These are phyloP conservation scores for Loris lydekkerianus DNA, from an alignment of 2,797 vertebrate species.

Conservation along the genomic window DNA sequence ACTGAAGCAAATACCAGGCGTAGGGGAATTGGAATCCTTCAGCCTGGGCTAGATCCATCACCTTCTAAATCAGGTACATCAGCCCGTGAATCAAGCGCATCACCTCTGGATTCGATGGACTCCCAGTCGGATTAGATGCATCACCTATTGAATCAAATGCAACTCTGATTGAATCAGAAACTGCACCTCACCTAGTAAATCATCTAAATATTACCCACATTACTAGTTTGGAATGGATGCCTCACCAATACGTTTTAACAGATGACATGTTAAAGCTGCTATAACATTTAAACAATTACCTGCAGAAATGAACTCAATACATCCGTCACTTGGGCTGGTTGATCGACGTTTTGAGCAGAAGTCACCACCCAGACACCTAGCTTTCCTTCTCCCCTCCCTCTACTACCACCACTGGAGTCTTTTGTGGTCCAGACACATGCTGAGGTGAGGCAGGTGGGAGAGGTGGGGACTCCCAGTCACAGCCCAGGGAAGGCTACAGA, in stretches of 20 bases:
- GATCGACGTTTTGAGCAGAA: constrained; percentile 78
- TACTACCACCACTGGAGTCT: neutral
- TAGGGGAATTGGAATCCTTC: constrained; percentile 88
- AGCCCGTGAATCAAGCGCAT: constrained; percentile 90
- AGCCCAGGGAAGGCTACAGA: neutral
- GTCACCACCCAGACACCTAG: constrained; percentile 15
- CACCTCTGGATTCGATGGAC: constrained; percentile 87
- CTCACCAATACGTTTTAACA: constrained; percentile 88
- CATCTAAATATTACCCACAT: constrained; percentile 89
- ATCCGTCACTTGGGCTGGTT: constrained; percentile 81
- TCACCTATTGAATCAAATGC: constrained; percentile 89
- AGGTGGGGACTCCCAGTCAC: neutral
- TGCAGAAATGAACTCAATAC: constrained; percentile 85
- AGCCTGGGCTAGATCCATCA: constrained; percentile 89
- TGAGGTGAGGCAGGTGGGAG: neutral
- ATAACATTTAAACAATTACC: constrained; percentile 89
- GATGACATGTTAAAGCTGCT: constrained; percentile 88
- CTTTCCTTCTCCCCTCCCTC: constrained; percentile 30
- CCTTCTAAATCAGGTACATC: constrained; percentile 90
- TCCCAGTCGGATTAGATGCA: constrained; percentile 87
- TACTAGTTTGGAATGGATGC: constrained; percentile 85
- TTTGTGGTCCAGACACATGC: constrained; percentile 18
- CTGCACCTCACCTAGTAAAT: constrained; percentile 88
- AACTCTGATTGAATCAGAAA: constrained; percentile 90
- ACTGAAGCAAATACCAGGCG: constrained; percentile 86